These are phyloP conservation scores for Cyanoliseus patagonus DNA, from an alignment of 2,113 vertebrate species.

Conservation along the genomic window DNA sequence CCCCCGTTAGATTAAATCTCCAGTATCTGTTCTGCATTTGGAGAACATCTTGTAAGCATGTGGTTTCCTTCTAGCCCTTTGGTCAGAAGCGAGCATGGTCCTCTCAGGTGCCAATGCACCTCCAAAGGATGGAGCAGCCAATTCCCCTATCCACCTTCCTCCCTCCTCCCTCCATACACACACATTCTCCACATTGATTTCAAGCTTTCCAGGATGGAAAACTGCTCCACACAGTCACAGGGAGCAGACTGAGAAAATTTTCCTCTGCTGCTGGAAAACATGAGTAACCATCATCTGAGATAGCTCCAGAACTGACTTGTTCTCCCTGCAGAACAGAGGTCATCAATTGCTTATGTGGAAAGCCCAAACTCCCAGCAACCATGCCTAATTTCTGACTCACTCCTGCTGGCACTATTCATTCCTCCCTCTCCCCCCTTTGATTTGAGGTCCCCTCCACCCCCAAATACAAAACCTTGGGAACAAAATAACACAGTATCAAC, in stretches of 20 bases:
- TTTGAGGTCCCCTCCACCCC: background rate
- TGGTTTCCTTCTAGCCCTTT: background rate
- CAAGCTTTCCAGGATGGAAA: slow-evolving; percentile 52
- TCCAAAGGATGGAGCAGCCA: background rate
- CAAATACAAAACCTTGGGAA: background rate
- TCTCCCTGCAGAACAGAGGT: slow-evolving; percentile 24
- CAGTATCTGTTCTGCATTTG: background rate
- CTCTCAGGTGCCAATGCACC: background rate
- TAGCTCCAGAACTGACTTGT: slow-evolving; percentile 6
- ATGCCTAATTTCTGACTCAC: slow-evolving; percentile 11
- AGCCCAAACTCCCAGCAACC: background rate
- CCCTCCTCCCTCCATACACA: background rate
- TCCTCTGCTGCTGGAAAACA: slow-evolving; percentile 45
- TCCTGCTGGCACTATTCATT: background rate
- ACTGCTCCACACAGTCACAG: background rate
- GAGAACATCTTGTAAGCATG: background rate
- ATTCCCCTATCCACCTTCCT: background rate
- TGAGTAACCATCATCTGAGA: slow-evolving; percentile 52
- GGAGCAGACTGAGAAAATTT: slow-evolving; percentile 34
- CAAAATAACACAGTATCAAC: background rate
- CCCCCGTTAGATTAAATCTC: background rate
- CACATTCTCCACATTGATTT: background rate
- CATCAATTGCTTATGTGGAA: slow-evolving; percentile 5
- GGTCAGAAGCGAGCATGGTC: background rate
- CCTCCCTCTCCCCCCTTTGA: background rate